Percentiles rank a stretch among this genome's conserved stretches.
Conservation (phyloP, 1,140 invertebrate species). For the Ectropis grisescens region DNA sequence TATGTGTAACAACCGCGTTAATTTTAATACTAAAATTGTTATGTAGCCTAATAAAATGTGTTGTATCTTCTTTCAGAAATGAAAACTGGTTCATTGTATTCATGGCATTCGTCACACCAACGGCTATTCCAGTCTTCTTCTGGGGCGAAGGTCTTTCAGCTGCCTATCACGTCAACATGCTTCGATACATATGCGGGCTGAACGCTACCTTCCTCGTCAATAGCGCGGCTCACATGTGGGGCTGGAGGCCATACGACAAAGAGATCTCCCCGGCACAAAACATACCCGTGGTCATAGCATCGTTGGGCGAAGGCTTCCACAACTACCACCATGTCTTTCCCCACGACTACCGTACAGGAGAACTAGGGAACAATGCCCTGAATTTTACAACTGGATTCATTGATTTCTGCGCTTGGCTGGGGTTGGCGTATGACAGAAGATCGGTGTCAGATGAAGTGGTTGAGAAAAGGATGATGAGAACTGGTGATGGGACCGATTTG, state of each 20-base stretch:
- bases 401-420: conserved; percentile 70
- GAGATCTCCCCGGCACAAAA: conserved; percentile 80
- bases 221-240: conserved; percentile 90
- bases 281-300: conserved; percentile 72
- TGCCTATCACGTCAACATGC: conserved; percentile 83
- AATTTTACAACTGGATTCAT: conserved; percentile 74
- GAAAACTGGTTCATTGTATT: conserved; percentile 82
- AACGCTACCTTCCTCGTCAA: conserved; percentile 95
- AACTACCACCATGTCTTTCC: conserved; percentile 10
- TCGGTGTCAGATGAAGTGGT: conserved; percentile 56
- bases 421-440: conserved; percentile 5
- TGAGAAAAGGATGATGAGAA: conserved; percentile 48
- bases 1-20: too few relatives aligned
- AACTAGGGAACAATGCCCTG: conserved; percentile 27
- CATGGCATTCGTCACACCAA: conserved; percentile 78
- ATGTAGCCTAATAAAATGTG: neutral
- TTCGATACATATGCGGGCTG: conserved; percentile 84
- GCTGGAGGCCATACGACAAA: conserved; percentile 89
- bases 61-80: conserved; percentile 28
- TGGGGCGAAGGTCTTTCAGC: conserved; percentile 85
- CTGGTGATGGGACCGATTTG: conserved; percentile 11
- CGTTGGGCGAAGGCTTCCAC: conserved; percentile 29
- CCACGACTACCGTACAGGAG: conserved; percentile 6
- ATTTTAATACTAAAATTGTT: too few relatives aligned
- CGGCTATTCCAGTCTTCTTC: conserved; percentile 79